A percentile compares a stretch with the other conserved stretches of the same genome.
Conservation (phyloP, 2,113 vertebrate genomes). For the Melanerpes aurifrons region DNA sequence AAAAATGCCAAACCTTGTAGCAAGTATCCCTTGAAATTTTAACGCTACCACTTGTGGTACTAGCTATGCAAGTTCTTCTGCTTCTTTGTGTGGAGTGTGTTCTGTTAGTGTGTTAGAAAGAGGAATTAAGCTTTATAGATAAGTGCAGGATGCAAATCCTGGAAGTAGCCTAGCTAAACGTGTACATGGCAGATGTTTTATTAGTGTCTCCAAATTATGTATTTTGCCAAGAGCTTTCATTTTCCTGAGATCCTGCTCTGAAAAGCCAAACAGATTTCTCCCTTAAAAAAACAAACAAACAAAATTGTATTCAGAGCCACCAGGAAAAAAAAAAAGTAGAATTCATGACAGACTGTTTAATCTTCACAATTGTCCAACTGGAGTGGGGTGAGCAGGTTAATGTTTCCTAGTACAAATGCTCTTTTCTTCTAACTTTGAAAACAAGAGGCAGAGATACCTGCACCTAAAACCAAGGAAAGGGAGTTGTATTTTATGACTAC, state of each 20-base stretch:
- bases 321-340: slow-evolving; percentile 45
- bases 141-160: slow-evolving; percentile 45
- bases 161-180: slow-evolving; percentile 35
- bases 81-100: slow-evolving; percentile 69
- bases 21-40: slow-evolving; percentile 8
- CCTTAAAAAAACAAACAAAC: background rate
- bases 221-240: slow-evolving; percentile 69
- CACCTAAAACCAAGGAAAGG: no score
- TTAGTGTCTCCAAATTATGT: slow-evolving; percentile 40
- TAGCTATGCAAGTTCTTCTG: slow-evolving; percentile 49
- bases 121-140: background rate
- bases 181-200: slow-evolving; percentile 48
- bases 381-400: slow-evolving; percentile 30
- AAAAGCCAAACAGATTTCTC: slow-evolving; percentile 46
- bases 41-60: slow-evolving; percentile 15
- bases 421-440: background rate
- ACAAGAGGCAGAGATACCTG: background rate
- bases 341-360: slow-evolving; percentile 52
- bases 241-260: slow-evolving; percentile 16
- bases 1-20: background rate
- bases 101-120: background rate
- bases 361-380: slow-evolving; percentile 19
- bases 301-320: slow-evolving; percentile 37
- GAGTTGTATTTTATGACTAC: background rate
- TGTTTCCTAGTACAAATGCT: background rate